Evolutionary conservation across 2,888 invertebrate species (phyloP).

Genomic region (Ochlodes sylvanus): DNA sequence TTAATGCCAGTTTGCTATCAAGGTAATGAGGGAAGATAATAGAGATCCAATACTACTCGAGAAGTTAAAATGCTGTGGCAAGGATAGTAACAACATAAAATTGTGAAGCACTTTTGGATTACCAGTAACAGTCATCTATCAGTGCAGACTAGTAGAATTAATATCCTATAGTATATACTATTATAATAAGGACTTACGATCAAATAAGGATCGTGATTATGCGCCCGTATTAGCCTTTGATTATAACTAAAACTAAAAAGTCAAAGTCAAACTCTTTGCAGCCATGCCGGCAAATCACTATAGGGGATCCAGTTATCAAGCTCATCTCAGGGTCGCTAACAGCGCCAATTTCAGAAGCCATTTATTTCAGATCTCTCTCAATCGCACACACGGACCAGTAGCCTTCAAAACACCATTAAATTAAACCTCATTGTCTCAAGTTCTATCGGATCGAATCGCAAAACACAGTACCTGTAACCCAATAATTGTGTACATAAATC

Average conservation of each 20-base stretch:
- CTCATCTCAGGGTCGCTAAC: conserved; percentile 2
- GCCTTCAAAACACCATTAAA: conserved; percentile 69
- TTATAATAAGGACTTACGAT: no score
- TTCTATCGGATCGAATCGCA: conserved; percentile 80
- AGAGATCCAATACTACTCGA: no score
- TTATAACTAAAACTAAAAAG: no score
- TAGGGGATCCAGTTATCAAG: neutral
- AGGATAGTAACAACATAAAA: no score
- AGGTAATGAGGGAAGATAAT: neutral
- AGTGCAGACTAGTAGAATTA: no score
- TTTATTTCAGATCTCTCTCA: conserved; percentile 35
- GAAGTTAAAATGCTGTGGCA: neutral
- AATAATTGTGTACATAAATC: conserved; percentile 85
- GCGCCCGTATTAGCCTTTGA: no score
- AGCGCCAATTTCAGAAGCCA: conserved; percentile 34
- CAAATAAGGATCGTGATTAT: no score
- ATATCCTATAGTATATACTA: no score
- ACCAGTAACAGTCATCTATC: no score
- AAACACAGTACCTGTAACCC: conserved; percentile 83
- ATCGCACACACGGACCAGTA: conserved; percentile 36
- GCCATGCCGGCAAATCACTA: neutral
- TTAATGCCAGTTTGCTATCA: neutral
- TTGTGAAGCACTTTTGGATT: no score
- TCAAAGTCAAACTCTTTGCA: no score
- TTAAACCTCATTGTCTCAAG: conserved; percentile 79